Evolutionary conservation across 2,113 vertebrate genomes (phyloP).

Genomic region (Cheilinus undulatus): DNA sequence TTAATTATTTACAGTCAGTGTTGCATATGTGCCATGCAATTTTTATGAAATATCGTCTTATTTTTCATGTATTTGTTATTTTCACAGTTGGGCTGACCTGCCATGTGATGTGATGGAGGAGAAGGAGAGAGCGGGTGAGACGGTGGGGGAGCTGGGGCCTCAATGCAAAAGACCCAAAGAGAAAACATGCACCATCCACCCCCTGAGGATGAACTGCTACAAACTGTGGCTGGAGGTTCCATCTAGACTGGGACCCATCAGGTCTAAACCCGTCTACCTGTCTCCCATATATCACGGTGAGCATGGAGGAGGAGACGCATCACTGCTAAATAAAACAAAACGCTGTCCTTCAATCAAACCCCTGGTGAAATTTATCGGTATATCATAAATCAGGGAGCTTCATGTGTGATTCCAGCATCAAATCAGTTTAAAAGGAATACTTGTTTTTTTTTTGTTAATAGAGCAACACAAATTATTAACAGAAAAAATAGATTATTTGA

Average conservation of each 20-base stretch:
- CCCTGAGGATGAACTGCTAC: slow-evolving; percentile 90
- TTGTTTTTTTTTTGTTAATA: too few species aligned
- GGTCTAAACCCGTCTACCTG: slow-evolving; percentile 87
- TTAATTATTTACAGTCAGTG: too few species aligned
- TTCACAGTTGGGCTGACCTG: slow-evolving; percentile 71
- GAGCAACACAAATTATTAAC: too few species aligned
- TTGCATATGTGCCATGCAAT: too few species aligned
- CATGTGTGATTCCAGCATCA: too few species aligned
- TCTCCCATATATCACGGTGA: slow-evolving; percentile 90
- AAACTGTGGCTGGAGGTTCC: slow-evolving; percentile 91
- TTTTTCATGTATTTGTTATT: not conserved
- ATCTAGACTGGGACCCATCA: slow-evolving; percentile 82
- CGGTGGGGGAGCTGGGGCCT: slow-evolving; percentile 77
- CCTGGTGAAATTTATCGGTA: too few species aligned
- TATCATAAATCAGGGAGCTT: too few species aligned
- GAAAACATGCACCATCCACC: slow-evolving; percentile 84
- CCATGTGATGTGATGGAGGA: slow-evolving; percentile 84
- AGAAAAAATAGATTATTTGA: too few species aligned
- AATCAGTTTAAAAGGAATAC: too few species aligned
- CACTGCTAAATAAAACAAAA: not conserved
- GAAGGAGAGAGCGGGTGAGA: slow-evolving; percentile 68
- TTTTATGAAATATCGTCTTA: not conserved
- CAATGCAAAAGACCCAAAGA: slow-evolving; percentile 44
- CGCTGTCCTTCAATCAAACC: too few species aligned
- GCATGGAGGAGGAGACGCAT: slow-evolving; percentile 38